Base-by-base conservation (phyloP, 1,140 invertebrate genomes). In the Eciton burchellii region DNA sequence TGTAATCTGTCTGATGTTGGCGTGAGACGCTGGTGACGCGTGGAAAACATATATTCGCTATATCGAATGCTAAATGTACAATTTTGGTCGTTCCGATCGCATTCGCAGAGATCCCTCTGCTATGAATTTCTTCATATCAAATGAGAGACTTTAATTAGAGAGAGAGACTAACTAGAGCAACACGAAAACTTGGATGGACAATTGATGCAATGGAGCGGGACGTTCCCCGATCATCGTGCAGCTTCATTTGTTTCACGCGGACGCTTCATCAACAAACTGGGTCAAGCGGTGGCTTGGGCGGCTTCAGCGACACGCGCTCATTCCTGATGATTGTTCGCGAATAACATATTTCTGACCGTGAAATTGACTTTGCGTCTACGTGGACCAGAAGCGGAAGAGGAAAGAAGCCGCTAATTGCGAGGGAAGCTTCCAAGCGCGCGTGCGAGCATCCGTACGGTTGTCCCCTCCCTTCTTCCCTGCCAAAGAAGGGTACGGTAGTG, bases 251-350 rank as follows among this genome's bases (percentile, higher is more conserved):
- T 43, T 81, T 63, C 54, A 84, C 82, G 65, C 72, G 84, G 59
- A 73, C 76, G 87, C 81, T 84, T 91, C 86, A 90, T 91, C 89
- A 90, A 83, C 84, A 87, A 93, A 92, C 90, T 93, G 81, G 93
- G 93, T 93, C 92, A 93, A 88, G 89, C 89, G 84, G 82, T 93
- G 81, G 93, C 92, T 93, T 92, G 93, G 88, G 89, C 89, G 84
- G 82, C 68, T 43, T 54, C 73, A 76, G 60, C 83, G 56, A 83
- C 74, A 89, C 83, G 89, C 81, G 84, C 83, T 90, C 81, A 56
- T 65, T 24, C 81, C 14, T 54, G 56, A 68, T 77, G 11, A 86
- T 73, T 85, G 84, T 87, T 86, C 79, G 81, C 85, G 82, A 81
- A 82, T 71, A 35, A 84, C 85, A n/a, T n/a, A n/a, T n/a, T n/a